Percentiles rank a stretch among this genome's conserved stretches.
Conservation (phyloP, 2,888 invertebrate species). For the Tupiocoris notatus region DNA sequence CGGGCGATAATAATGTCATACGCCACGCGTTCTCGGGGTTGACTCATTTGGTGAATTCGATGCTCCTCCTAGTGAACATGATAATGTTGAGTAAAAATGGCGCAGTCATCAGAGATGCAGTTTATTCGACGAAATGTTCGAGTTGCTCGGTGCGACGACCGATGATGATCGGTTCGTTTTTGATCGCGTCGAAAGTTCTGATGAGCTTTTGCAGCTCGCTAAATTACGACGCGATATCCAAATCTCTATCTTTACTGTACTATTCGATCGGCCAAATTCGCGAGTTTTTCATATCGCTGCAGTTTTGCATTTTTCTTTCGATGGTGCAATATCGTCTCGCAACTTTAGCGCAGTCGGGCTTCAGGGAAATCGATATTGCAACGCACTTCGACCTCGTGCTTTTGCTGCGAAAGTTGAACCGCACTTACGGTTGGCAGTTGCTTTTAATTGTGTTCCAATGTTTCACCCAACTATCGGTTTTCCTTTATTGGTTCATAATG, state of each 20-base stretch:
- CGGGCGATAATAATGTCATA: too few relatives aligned
- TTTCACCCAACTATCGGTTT: neutral
- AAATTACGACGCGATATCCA: neutral
- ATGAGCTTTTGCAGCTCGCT: neutral
- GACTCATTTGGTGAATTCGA: neutral
- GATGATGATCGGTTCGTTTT: neutral
- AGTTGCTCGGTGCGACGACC: too few relatives aligned
- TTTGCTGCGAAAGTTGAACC: neutral
- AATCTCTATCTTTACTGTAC: neutral
- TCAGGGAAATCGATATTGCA: neutral
- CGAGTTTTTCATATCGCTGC: neutral
- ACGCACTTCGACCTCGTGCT: slow-evolving; percentile 3
- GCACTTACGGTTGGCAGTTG: slow-evolving; percentile 15
- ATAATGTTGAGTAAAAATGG: neutral
- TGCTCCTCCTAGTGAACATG: neutral
- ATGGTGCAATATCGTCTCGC: neutral
- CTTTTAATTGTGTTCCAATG: neutral
- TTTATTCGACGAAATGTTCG: too few relatives aligned
- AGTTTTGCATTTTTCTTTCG: slow-evolving; percentile 10
- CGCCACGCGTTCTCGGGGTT: neutral
- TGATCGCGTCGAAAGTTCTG: neutral
- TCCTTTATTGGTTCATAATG: slow-evolving; percentile 4
- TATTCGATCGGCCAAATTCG: neutral
- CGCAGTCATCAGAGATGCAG: too few relatives aligned
- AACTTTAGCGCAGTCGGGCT: neutral